These are phyloP conservation scores for Spisula solida DNA, from an alignment of 2,888 invertebrate species.

Conservation along the genomic window DNA sequence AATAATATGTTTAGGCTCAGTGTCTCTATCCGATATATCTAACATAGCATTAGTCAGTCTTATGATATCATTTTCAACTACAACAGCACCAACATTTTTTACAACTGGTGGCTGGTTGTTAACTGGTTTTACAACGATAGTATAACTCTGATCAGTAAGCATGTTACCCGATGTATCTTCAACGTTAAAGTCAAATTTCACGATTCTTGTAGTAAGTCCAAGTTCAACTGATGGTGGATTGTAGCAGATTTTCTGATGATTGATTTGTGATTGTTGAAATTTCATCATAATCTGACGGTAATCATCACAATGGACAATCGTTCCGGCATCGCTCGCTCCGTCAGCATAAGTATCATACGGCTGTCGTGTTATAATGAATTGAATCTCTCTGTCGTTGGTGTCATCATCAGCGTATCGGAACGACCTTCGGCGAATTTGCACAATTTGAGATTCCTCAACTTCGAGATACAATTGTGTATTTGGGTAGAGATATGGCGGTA, in stretches of 20 bases:
- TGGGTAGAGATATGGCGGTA: constrained; percentile 84
- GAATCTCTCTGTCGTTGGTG: constrained; percentile 82
- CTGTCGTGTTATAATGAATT: constrained; percentile 79
- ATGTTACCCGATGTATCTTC: constrained; percentile 85
- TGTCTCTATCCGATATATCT: constrained; percentile 85
- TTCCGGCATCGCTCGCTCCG: constrained; percentile 82
- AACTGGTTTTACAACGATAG: constrained; percentile 85
- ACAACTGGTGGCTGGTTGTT: constrained; percentile 86
- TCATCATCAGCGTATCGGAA: constrained; percentile 84
- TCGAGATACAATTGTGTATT: constrained; percentile 83
- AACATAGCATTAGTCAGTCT: constrained; percentile 82
- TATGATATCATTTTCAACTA: constrained; percentile 83
- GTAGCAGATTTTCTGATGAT: constrained; percentile 87
- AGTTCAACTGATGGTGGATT: constrained; percentile 85
- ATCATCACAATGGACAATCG: constrained; percentile 83
- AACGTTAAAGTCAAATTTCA: constrained; percentile 86
- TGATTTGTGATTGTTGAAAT: constrained; percentile 87
- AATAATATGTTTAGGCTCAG: constrained; percentile 78
- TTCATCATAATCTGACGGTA: constrained; percentile 75
- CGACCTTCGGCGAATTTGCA: constrained; percentile 81
- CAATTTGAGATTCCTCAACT: constrained; percentile 84
- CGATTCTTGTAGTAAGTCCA: constrained; percentile 84
- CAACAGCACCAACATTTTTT: constrained; percentile 81
- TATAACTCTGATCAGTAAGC: constrained; percentile 83
- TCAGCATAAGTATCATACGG: constrained; percentile 85